Conservation (phyloP, 2,113 vertebrate species). For the Plectropomus leopardus region DNA sequence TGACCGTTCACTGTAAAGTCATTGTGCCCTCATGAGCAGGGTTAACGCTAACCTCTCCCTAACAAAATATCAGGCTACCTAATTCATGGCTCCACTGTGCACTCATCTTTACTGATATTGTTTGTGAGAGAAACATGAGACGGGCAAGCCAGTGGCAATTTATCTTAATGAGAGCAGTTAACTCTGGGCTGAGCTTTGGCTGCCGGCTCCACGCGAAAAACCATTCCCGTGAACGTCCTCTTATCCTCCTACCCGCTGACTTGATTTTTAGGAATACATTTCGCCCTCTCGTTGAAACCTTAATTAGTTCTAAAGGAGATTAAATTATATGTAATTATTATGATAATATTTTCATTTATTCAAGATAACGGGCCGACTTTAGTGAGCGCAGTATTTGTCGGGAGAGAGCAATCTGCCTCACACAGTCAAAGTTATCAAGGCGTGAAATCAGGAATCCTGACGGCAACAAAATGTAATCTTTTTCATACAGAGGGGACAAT, state of each 20-base stretch:
- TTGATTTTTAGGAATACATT: conserved; percentile 76
- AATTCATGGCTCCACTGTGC: conserved; percentile 60
- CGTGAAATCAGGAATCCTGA: conserved; percentile 86
- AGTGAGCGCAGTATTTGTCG: conserved; percentile 74
- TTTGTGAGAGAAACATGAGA: conserved; percentile 69
- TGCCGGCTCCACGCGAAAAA: conserved; percentile 12
- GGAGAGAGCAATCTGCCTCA: conserved; percentile 76
- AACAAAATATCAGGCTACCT: conserved; percentile 48
- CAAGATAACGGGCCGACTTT: conserved; percentile 79
- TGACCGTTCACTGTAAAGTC: conserved; percentile 52
- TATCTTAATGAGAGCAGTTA: conserved; percentile 81
- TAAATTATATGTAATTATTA: conserved; percentile 86
- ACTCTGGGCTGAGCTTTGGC: conserved; percentile 66
- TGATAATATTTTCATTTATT: conserved; percentile 85
- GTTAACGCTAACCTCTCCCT: conserved; percentile 25
- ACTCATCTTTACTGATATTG: conserved; percentile 60
- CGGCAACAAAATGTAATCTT: conserved; percentile 85
- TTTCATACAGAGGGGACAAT: conserved; percentile 85
- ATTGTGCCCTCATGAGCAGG: conserved; percentile 22
- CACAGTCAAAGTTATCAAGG: conserved; percentile 83
- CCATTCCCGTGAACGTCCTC: conserved; percentile 35
- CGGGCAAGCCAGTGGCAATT: conserved; percentile 71
- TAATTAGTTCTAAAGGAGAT: conserved; percentile 84
- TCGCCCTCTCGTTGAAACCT: conserved; percentile 76
- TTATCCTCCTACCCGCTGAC: conserved; percentile 56